Evolutionary conservation across 2,888 invertebrate species (phyloP), one percentile per base, ranked within the genome.

Genomic region (Microplitis deprimator): DNA sequence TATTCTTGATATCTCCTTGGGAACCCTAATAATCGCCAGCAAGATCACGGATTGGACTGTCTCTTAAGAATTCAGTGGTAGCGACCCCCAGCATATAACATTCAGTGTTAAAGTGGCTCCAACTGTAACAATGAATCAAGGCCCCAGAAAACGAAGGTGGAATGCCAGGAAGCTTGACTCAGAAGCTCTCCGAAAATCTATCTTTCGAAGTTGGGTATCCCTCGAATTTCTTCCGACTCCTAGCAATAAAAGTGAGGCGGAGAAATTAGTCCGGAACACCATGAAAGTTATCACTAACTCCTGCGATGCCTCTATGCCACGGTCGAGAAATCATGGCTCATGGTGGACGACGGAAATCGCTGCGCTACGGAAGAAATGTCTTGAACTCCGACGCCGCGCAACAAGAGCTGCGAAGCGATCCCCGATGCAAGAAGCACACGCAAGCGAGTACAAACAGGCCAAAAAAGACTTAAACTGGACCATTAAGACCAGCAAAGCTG

Each of bases 31-130:
- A 6, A 76, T 40, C 16, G 76, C 73, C 6, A 69, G 61, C 13
- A 10, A 3, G 0, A 68, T 79, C 41, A 1, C 5, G n/a, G n/a
- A 73, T 39, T 77, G 77, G 77, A 40, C 10, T 29, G 74, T 77
- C 2, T 16, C 40, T 17, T 74, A 79, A 50, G 73, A 69, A 6
- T 79, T 61, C 62, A 79, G 38, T n/a, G 59, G 16, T 16, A 79
- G 76, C n/a, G 77, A 79, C 65, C 68, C 77, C 65, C 77, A 79
- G 29, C 67, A 76, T n/a, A 77, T 77, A 61, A 20, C 8, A 16
- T 76, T 76, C 68, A n/a, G 13, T 6, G 40, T 50, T 40, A 65
- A 20, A n/a, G 59, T 20, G 75, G 69, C 64, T 50, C 62, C 68
- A n/a, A 29, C 4, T 29, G 3, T 4, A 29, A 29, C 29, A 29